Percentiles rank a stretch among this genome's conserved stretches.
These are phyloP conservation scores for Ophion slaviceki DNA, from an alignment of 2,888 invertebrate species.

Conservation along the genomic window DNA sequence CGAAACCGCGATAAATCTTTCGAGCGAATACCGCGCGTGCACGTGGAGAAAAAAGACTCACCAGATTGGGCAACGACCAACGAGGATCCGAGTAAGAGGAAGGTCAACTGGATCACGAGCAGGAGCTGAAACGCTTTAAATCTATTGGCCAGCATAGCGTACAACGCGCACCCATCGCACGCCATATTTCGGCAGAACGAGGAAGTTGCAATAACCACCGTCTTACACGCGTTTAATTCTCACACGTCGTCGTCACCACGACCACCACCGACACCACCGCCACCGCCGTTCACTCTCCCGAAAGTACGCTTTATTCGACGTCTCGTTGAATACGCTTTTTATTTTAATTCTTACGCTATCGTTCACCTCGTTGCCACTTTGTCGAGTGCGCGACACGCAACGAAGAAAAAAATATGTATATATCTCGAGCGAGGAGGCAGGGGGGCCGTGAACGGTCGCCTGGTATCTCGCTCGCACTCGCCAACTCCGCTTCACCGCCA, in stretches of 20 bases:
- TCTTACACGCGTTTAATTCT: constrained; percentile 29
- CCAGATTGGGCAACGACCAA: constrained; percentile 62
- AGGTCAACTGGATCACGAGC: constrained; percentile 67
- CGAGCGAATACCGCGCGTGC: not conserved
- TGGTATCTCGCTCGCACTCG: constrained; percentile 12
- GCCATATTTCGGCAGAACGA: constrained; percentile 67
- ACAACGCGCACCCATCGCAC: constrained; percentile 63
- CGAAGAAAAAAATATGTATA: not conserved
- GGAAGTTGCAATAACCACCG: constrained; percentile 42
- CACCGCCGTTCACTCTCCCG: not conserved
- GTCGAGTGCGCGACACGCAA: constrained; percentile 16
- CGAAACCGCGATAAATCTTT: not conserved
- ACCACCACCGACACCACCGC: not conserved
- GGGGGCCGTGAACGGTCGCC: not conserved
- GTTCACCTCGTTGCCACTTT: constrained; percentile 1
- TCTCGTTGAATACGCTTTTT: constrained; percentile 10
- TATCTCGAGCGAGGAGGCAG: not conserved
- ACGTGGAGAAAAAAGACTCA: constrained; percentile 43
- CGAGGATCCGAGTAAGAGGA: constrained; percentile 60
- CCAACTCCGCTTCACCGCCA: not conserved
- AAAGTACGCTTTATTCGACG: not conserved
- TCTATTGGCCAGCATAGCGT: constrained; percentile 51
- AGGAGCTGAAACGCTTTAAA: constrained; percentile 60
- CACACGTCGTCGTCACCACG: constrained; percentile 7
- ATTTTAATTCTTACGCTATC: not conserved